Percentiles rank a stretch among this genome's conserved stretches.
These are phyloP conservation scores for Platyscapa corneri DNA, from an alignment of 1,140 invertebrate species.

Conservation along the genomic window DNA sequence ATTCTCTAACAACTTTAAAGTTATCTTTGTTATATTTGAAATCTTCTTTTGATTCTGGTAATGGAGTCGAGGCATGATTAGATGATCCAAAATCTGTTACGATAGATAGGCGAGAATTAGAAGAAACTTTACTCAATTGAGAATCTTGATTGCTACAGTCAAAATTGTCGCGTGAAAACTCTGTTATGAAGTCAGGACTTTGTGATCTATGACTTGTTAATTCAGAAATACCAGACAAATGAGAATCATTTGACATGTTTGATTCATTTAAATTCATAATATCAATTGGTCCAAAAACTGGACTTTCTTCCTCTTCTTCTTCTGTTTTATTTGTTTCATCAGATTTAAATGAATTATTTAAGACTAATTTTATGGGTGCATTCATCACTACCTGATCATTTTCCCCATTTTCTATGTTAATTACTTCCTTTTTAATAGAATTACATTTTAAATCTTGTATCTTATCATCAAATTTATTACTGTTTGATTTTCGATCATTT, in stretches of 20 bases:
- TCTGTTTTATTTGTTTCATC: constrained; percentile 75
- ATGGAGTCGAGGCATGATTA: constrained; percentile 68
- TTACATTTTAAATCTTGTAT: constrained; percentile 65
- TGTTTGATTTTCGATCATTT: constrained; percentile 49
- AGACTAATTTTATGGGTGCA: constrained; percentile 51
- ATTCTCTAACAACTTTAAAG: constrained; percentile 62
- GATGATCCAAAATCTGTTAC: constrained; percentile 73
- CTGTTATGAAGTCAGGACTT: constrained; percentile 68
- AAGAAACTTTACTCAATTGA: constrained; percentile 78
- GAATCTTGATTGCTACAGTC: constrained; percentile 76
- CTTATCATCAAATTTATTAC: constrained; percentile 63
- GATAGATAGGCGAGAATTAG: constrained; percentile 76
- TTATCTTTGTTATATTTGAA: constrained; percentile 62
- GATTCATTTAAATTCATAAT: constrained; percentile 72
- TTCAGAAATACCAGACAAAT: constrained; percentile 78
- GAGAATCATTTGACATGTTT: constrained; percentile 75
- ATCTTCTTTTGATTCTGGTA: constrained; percentile 68
- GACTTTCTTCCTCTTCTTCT: constrained; percentile 80
- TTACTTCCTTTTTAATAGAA: constrained; percentile 43
- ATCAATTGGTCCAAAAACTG: constrained; percentile 80
- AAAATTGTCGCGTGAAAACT: constrained; percentile 67
- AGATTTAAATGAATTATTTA: constrained; percentile 70
- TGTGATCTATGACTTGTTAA: constrained; percentile 74
- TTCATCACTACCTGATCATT: constrained; percentile 6
- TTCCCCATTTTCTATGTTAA: constrained; percentile 36